Evolutionary conservation across 2,888 invertebrate genomes (phyloP).

Genomic region (Meteorus cinctellus): DNA sequence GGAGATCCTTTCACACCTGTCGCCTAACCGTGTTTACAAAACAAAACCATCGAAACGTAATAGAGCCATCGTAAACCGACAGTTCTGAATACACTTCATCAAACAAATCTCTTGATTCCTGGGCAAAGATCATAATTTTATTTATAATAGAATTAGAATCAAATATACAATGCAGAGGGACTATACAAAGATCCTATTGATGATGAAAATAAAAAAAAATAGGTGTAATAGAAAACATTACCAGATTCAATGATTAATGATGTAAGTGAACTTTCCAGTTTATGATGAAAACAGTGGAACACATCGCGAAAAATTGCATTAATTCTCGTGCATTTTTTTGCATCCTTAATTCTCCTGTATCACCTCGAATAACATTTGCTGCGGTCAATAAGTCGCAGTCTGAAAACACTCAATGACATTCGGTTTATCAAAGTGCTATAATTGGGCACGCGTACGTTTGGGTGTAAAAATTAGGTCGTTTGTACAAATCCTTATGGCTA

Average conservation of each 20-base stretch:
- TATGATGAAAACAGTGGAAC: background rate
- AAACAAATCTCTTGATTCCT: background rate
- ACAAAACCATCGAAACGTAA: background rate
- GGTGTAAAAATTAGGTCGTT: conserved; percentile 50
- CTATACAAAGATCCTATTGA: background rate
- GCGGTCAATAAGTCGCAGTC: conserved; percentile 22
- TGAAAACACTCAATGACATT: conserved; percentile 12
- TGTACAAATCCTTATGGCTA: conserved; percentile 47
- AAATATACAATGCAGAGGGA: background rate
- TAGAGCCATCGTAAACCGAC: too few species aligned
- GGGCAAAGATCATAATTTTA: conserved; percentile 13
- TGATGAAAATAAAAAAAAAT: background rate
- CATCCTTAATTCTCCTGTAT: background rate
- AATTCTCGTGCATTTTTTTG: conserved; percentile 18
- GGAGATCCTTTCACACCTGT: background rate
- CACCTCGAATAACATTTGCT: conserved; percentile 26
- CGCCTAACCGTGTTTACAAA: background rate
- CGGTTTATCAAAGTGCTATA: conserved; percentile 5
- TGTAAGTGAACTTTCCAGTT: background rate
- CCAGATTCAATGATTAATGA: background rate
- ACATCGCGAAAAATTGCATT: background rate
- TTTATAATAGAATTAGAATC: background rate
- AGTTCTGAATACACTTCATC: background rate
- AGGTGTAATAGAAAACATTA: background rate
- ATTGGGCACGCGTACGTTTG: background rate